Conservation (phyloP, 2,888 invertebrate genomes). For the Synergus laeviventris region DNA sequence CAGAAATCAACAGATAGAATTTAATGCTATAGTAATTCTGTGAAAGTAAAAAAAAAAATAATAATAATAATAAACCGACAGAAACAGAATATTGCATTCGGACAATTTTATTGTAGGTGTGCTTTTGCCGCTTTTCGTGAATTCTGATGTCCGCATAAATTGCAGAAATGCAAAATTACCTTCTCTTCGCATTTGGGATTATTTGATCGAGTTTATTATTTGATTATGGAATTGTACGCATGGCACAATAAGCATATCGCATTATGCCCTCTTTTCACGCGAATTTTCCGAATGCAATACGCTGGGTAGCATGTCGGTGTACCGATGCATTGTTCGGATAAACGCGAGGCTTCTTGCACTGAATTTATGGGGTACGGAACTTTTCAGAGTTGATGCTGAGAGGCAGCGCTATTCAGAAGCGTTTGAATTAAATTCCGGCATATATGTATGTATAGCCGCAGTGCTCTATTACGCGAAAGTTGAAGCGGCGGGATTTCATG, state of each 20-base stretch:
- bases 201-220: constrained; percentile 14
- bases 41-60: too few relatives aligned
- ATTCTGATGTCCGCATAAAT: not conserved
- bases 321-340: constrained; percentile 56
- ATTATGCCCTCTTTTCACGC: constrained; percentile 32
- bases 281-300: constrained; percentile 41
- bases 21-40: too few relatives aligned
- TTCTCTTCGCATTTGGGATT: constrained; percentile 16
- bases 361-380: constrained; percentile 58
- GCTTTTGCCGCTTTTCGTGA: not conserved
- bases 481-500: constrained; percentile 59
- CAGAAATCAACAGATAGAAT: not conserved
- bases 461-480: constrained; percentile 58
- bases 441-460: constrained; percentile 50
- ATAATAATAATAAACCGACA: too few relatives aligned
- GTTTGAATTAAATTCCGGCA: constrained; percentile 59
- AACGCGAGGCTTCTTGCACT: constrained; percentile 54
- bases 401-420: constrained; percentile 55
- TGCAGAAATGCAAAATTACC: constrained; percentile 18
- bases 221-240: constrained; percentile 25
- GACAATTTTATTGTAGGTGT: not conserved
- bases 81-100: not conserved
- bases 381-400: constrained; percentile 58
- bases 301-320: constrained; percentile 52
- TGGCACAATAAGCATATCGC: constrained; percentile 39